Conservation (phyloP, 1,140 invertebrate species). For the Drosophila repletoides region DNA sequence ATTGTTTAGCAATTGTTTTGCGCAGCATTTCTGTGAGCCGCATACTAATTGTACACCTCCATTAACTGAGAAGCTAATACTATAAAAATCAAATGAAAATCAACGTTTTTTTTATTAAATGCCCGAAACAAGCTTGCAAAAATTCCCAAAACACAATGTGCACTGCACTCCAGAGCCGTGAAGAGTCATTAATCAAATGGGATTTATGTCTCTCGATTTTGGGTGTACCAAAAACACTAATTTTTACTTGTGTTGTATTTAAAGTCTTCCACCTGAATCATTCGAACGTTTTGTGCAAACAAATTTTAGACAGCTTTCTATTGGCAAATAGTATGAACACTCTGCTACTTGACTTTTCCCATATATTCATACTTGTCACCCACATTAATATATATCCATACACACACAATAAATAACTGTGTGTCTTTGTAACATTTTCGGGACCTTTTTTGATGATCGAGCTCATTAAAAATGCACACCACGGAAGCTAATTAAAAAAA, state of each 20-base stretch:
- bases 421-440: conserved; percentile 41
- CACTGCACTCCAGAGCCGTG: conserved; percentile 44
- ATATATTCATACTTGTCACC: conserved; percentile 4
- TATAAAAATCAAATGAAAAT: conserved; percentile 60
- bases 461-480: conserved; percentile 62
- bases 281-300: conserved; percentile 6
- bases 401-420: not conserved
- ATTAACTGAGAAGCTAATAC: conserved; percentile 30
- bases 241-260: not conserved
- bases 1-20: conserved; percentile 70
- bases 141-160: conserved; percentile 28
- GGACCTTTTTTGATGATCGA: conserved; percentile 30
- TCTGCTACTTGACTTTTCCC: conserved; percentile 10
- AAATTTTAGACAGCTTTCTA: conserved; percentile 32
- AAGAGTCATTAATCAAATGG: conserved; percentile 49
- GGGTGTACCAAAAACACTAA: not conserved
- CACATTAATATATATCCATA: not conserved
- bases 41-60: conserved; percentile 47
- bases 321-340: conserved; percentile 10
- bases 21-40: conserved; percentile 62
- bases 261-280: conserved; percentile 15
- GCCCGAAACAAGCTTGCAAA: conserved; percentile 35
- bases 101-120: conserved; percentile 45
- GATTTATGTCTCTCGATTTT: conserved; percentile 55
- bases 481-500: conserved; percentile 70